Conservation (phyloP, 2,888 invertebrate genomes). For the Tetragnatha montana region DNA sequence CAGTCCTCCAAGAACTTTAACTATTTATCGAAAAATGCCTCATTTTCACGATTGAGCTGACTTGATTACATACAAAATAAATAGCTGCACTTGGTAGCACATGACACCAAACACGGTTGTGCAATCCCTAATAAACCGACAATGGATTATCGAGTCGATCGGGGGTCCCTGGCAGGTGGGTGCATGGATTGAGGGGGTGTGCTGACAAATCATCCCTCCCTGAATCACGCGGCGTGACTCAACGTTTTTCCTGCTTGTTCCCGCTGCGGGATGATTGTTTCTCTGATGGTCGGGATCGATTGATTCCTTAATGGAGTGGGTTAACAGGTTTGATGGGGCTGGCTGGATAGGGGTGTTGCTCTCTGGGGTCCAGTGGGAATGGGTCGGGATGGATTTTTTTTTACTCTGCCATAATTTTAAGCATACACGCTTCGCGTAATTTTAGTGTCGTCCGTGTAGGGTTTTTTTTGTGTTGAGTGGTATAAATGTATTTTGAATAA, state of each 20-base stretch:
- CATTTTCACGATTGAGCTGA: too few species aligned
- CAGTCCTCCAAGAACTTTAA: too few species aligned
- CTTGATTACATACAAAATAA: too few species aligned
- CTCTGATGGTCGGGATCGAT: background rate
- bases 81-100: too few species aligned
- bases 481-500: too few species aligned
- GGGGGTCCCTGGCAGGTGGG: conserved; percentile 36
- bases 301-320: background rate
- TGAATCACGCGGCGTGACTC: conserved; percentile 57
- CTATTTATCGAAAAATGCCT: too few species aligned
- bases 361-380: background rate
- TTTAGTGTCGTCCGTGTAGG: too few species aligned
- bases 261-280: conserved; percentile 26
- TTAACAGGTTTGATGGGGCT: background rate
- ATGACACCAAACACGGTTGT: too few species aligned
- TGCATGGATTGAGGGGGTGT: conserved; percentile 25
- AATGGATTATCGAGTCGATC: background rate
- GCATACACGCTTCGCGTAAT: too few species aligned
- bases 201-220: conserved; percentile 54
- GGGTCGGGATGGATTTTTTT: background rate
- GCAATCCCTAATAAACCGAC: too few species aligned
- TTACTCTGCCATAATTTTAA: too few species aligned
- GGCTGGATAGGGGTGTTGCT: background rate
- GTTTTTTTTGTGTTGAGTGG: too few species aligned
- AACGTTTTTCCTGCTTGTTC: conserved; percentile 19